phyloP scores from a whole-genome alignment of 1,140 invertebrate genomes.

The Steinernema feltiae region DNA sequence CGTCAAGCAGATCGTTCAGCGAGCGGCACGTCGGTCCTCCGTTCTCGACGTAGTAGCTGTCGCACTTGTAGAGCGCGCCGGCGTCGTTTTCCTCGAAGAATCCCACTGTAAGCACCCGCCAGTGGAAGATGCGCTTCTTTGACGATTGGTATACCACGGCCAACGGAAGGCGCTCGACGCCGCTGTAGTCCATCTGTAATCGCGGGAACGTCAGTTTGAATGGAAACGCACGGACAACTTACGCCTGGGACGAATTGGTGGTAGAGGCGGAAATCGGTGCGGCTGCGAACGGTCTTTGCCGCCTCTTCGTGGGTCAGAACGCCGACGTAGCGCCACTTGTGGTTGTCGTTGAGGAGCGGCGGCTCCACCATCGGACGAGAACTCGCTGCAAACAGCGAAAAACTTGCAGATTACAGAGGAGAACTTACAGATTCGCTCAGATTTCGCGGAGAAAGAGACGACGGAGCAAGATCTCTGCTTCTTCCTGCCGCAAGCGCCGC shows the following conservation, averaged over 20 bases:
- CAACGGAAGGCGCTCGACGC: neutral
- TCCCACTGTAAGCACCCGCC: neutral
- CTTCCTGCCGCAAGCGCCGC: neutral
- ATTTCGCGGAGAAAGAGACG: neutral
- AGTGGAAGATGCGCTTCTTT: neutral
- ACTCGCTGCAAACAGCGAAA: neutral
- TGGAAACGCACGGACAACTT: neutral
- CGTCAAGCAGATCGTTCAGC: neutral
- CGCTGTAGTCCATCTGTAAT: conserved; percentile 3
- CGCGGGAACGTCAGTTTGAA: neutral
- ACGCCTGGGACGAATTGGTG: neutral
- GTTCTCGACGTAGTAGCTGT: neutral
- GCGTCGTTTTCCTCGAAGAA: neutral
- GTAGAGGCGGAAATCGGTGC: neutral
- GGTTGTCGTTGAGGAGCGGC: neutral
- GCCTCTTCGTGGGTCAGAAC: conserved; percentile 7
- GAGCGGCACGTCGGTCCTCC: conserved; percentile 5
- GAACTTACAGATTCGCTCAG: neutral
- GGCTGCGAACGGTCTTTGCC: neutral
- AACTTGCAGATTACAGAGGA: neutral
- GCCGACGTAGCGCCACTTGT: conserved; percentile 1
- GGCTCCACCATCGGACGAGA: neutral
- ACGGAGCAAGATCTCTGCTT: no score
- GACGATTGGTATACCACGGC: neutral
- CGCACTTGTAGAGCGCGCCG: neutral